Evolutionary conservation across 2,113 vertebrate species (phyloP).

Genomic region (Thymallus thymallus): DNA sequence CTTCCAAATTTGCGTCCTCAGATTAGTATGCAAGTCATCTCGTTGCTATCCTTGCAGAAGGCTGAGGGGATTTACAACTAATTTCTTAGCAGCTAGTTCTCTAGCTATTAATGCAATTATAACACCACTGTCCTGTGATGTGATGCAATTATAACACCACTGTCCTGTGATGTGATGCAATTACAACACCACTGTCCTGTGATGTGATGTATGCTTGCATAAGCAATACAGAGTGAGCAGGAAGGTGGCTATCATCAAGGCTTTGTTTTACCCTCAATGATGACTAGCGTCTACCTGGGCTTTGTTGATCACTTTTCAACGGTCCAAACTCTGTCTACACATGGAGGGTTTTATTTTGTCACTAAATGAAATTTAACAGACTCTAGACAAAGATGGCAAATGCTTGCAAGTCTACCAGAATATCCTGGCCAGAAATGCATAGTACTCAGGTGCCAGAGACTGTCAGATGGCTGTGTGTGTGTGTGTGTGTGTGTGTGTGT

Average conservation of each 20-base stretch:
- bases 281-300: no score
- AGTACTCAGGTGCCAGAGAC: background rate
- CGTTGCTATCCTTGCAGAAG: constrained; percentile 48
- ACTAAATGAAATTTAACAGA: no score
- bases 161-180: no score
- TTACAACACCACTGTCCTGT: no score
- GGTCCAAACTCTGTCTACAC: no score
- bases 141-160: no score
- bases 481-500: no score
- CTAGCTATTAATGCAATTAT: constrained; percentile 11
- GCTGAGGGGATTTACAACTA: constrained; percentile 29
- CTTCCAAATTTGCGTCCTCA: constrained; percentile 69
- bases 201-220: background rate
- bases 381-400: no score
- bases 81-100: constrained; percentile 9
- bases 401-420: background rate
- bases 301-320: no score
- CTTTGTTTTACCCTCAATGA: background rate
- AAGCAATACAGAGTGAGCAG: background rate
- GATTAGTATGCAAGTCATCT: constrained; percentile 76
- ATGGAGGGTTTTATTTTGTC: no score
- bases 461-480: no score
- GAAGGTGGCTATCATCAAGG: background rate
- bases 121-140: background rate
- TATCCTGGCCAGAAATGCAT: background rate